Evolutionary conservation across 2,113 vertebrate genomes (phyloP).

Genomic region (Corvus hawaiiensis): DNA sequence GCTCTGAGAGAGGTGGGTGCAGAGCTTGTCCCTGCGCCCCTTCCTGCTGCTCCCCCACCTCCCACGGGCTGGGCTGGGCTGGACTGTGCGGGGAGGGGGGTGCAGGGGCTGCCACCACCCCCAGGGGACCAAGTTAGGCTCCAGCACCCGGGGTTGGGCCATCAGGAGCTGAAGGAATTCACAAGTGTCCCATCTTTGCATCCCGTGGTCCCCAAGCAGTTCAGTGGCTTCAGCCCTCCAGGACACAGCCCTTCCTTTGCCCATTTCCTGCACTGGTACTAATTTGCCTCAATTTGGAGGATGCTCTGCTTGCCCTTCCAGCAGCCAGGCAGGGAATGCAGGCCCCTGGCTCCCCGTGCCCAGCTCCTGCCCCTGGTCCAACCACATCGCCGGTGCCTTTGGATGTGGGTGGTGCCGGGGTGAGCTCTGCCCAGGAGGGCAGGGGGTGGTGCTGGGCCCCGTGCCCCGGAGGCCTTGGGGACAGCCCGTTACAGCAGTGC

Average conservation of each 20-base stretch:
- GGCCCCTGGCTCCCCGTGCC: not conserved
- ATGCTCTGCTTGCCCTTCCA: not conserved
- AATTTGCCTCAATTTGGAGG: too few relatives aligned
- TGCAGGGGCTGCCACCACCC: not conserved
- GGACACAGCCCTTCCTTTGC: not conserved
- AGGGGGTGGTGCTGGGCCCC: too few relatives aligned
- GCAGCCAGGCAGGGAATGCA: not conserved
- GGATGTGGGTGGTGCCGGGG: not conserved
- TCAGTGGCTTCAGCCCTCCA: not conserved
- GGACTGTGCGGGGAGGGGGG: rapidly evolving
- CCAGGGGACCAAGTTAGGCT: not conserved
- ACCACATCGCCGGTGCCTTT: rapidly evolving
- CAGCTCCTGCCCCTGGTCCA: not conserved
- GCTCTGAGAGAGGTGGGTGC: constrained; percentile 35
- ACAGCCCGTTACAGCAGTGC: not conserved
- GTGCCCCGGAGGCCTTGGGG: not conserved
- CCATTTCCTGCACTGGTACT: rapidly evolving
- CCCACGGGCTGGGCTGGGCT: rapidly evolving
- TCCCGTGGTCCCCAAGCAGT: not conserved
- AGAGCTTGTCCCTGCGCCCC: not conserved
- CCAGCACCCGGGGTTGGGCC: rapidly evolving
- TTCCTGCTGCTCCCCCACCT: not conserved
- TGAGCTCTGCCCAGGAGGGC: not conserved
- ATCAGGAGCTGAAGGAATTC: not conserved
- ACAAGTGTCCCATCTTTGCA: rapidly evolving